These are phyloP conservation scores for Octodonta nipae DNA, from an alignment of 2,888 invertebrate species.

Conservation along the genomic window DNA sequence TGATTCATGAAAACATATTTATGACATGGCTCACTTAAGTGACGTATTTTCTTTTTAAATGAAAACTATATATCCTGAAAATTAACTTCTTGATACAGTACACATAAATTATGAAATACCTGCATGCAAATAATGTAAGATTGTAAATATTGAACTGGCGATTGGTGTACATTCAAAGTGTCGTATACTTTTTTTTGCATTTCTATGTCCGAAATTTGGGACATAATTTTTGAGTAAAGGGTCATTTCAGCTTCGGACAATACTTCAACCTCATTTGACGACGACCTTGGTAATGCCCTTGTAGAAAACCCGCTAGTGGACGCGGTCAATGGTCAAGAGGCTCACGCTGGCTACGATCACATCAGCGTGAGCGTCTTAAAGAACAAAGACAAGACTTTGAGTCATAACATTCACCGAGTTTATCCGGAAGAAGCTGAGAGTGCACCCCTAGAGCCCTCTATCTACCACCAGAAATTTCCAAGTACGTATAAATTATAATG, in stretches of 20 bases:
- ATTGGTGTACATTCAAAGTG: too few species aligned
- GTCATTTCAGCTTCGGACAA: constrained; percentile 47
- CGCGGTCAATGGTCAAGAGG: constrained; percentile 40
- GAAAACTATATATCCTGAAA: too few species aligned
- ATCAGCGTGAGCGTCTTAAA: constrained; percentile 34
- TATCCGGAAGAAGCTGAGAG: constrained; percentile 28
- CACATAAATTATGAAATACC: too few species aligned
- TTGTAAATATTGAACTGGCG: too few species aligned
- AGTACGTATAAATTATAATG: too few species aligned
- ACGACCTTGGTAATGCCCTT: constrained; percentile 38
- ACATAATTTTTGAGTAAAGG: constrained; percentile 26
- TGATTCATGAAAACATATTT: too few species aligned
- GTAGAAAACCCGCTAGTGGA: constrained; percentile 45
- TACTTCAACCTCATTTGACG: constrained; percentile 41
- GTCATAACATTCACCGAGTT: constrained; percentile 18
- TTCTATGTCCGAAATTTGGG: too few species aligned
- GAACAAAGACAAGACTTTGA: constrained; percentile 28
- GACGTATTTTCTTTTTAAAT: too few species aligned
- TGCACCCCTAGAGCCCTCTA: constrained; percentile 17
- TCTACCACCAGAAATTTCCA: constrained; percentile 31
- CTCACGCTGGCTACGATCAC: constrained; percentile 38
- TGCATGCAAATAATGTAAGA: too few species aligned
- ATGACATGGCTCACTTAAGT: too few species aligned
- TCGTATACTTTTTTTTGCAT: too few species aligned
- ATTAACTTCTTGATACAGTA: too few species aligned